phyloP scores from a whole-genome alignment of 1,140 invertebrate species.

The Glomeris maerens region DNA sequence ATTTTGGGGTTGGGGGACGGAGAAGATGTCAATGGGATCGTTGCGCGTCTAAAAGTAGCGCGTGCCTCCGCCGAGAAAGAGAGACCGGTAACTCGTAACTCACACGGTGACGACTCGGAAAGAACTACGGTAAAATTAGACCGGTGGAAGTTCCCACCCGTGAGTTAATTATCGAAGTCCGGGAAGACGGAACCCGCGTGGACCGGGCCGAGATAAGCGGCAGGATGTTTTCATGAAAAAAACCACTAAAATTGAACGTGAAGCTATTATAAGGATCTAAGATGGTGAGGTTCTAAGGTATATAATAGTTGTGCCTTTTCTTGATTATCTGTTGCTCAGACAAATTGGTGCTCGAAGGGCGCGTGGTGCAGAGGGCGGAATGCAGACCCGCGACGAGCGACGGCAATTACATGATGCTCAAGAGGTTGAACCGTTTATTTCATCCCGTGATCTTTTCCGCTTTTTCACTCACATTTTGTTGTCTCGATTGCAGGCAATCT shows the following conservation, averaged over 20 bases:
- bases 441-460: neutral
- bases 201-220: neutral
- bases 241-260: no score
- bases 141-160: neutral
- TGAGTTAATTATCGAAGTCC: neutral
- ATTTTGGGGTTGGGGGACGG: no score
- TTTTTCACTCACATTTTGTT: neutral
- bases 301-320: no score
- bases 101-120: no score
- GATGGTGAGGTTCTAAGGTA: neutral
- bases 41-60: no score
- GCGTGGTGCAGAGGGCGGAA: constrained; percentile 85
- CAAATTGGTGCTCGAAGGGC: constrained; percentile 76
- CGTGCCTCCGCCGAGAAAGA: no score
- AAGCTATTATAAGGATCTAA: neutral
- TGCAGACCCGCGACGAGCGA: constrained; percentile 70
- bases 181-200: neutral
- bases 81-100: no score
- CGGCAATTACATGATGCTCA: constrained; percentile 73
- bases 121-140: no score
- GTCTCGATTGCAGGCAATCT: constrained; percentile 12
- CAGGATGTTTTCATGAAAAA: no score
- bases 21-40: no score
- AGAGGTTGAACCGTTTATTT: constrained; percentile 34
- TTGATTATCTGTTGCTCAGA: constrained; percentile 35